Conservation (phyloP, 2,888 invertebrate species). For the Aphelenchoides bicaudatus region DNA sequence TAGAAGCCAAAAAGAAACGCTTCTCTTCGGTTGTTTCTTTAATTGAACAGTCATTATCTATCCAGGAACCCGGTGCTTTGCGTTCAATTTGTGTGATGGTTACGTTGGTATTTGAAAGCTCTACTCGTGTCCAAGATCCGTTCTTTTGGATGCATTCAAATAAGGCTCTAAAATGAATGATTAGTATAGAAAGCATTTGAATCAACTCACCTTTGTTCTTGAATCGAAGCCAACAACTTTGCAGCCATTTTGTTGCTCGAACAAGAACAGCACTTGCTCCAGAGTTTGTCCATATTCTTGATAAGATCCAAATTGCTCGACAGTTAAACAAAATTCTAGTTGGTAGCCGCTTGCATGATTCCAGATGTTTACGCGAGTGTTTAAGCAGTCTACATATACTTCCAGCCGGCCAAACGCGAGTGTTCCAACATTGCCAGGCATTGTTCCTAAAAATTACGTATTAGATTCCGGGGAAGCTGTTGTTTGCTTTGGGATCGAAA, state of each 20-base stretch:
- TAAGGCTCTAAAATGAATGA: neutral
- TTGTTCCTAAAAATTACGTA: no score
- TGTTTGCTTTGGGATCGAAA: no score
- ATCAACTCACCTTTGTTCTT: neutral
- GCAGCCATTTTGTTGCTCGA: neutral
- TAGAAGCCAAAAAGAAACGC: no score
- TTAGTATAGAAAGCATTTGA: neutral
- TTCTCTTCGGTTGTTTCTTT: neutral
- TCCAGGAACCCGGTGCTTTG: neutral
- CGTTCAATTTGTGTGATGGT: neutral
- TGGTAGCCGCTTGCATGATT: no score
- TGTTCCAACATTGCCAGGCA: no score
- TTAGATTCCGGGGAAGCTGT: no score
- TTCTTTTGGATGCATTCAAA: constrained; percentile 2
- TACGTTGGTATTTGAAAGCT: neutral
- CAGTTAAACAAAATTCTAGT: no score
- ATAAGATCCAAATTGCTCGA: no score
- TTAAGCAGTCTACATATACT: no score
- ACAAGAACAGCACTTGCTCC: constrained; percentile 4
- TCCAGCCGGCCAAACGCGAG: no score
- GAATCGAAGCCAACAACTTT: neutral
- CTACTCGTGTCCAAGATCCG: neutral
- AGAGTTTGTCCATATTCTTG: neutral
- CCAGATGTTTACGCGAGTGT: no score
- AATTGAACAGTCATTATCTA: neutral